Evolutionary conservation across 1,140 invertebrate species (phyloP).

Genomic region (Anoplophora glabripennis): DNA sequence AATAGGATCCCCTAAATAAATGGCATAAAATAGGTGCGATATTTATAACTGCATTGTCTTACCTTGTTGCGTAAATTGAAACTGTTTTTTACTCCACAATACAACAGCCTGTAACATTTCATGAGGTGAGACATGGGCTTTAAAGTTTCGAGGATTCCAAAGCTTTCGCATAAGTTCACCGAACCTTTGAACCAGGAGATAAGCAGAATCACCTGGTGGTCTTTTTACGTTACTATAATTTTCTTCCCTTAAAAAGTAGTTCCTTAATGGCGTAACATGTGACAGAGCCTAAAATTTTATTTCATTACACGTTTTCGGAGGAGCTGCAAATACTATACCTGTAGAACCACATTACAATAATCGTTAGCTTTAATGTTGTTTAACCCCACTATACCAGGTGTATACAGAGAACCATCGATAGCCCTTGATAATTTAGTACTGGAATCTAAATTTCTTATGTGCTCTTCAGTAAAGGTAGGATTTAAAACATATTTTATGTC

Average conservation of each 20-base stretch:
- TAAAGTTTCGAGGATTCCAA: conserved; percentile 99
- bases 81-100: conserved; percentile 95
- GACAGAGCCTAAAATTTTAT: conserved; percentile 72
- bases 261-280: conserved; percentile 88
- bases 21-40: neutral
- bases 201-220: conserved; percentile 88
- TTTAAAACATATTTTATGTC: conserved; percentile 99
- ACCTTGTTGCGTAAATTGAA: conserved; percentile 98
- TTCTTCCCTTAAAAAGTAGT: conserved; percentile 92
- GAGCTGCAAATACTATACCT: conserved; percentile 57
- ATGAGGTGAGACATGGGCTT: conserved; percentile 98
- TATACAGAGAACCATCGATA: conserved; percentile 95
- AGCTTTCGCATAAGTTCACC: conserved; percentile 96
- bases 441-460: conserved; percentile 79
- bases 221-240: conserved; percentile 88
- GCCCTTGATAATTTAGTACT: conserved; percentile 88
- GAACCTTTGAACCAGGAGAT: conserved; percentile 92
- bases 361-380: conserved; percentile 99
- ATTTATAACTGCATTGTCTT: neutral
- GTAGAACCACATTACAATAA: conserved; percentile 98
- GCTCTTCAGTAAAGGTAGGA: conserved; percentile 86
- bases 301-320: too few species aligned
- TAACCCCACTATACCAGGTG: conserved; percentile 93
- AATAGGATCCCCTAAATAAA: conserved; percentile 82
- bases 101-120: conserved; percentile 99